These are phyloP conservation scores for Amaurobius ferox DNA, from an alignment of 2,888 invertebrate species.

Conservation along the genomic window DNA sequence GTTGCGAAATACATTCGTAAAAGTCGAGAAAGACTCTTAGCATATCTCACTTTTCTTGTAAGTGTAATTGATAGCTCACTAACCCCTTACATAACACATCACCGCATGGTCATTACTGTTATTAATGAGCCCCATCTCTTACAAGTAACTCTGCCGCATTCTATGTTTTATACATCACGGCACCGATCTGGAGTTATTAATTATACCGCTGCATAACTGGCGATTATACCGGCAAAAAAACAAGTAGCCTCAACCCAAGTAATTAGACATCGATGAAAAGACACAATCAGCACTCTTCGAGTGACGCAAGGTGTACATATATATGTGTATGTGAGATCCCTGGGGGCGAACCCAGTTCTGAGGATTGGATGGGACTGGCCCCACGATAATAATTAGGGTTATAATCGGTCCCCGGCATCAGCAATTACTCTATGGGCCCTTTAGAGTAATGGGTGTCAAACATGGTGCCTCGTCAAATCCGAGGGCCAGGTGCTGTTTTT, in stretches of 20 bases:
- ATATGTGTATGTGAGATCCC: constrained; percentile 12
- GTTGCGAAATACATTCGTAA: not conserved
- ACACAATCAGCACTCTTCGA: not conserved
- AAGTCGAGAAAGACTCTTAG: not conserved
- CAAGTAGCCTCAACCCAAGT: constrained; percentile 3
- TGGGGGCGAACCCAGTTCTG: constrained; percentile 9
- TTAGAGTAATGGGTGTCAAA: constrained; percentile 69
- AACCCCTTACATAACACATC: constrained; percentile 57
- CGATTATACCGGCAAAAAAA: constrained; percentile 24
- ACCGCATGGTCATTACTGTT: constrained; percentile 34
- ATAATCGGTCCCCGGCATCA: constrained; percentile 62
- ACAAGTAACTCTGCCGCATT: not conserved
- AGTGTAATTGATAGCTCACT: constrained; percentile 20
- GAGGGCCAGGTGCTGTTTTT: not conserved
- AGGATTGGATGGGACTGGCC: constrained; percentile 60
- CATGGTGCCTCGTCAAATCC: constrained; percentile 35
- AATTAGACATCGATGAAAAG: constrained; percentile 9
- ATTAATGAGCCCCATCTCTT: constrained; percentile 25
- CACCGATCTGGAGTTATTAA: constrained; percentile 39
- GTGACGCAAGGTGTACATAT: constrained; percentile 16
- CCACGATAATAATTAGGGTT: constrained; percentile 64
- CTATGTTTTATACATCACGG: constrained; percentile 52
- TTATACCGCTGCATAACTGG: constrained; percentile 43
- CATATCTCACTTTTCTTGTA: not conserved
- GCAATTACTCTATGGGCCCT: constrained; percentile 65